These are phyloP conservation scores for Thereva unica DNA, from an alignment of 2,888 invertebrate genomes.

Conservation along the genomic window DNA sequence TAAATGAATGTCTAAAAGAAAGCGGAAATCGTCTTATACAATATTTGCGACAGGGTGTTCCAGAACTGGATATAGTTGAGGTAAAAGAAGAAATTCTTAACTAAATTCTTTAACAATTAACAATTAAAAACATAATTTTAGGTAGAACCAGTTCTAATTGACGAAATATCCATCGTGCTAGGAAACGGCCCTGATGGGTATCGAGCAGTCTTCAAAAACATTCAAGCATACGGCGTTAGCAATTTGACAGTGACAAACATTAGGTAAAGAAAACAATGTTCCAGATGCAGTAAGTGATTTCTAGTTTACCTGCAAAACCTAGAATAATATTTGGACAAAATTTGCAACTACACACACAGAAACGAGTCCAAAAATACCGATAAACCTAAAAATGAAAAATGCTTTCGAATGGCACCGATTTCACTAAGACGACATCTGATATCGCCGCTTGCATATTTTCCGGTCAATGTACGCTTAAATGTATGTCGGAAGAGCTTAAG, in stretches of 20 bases:
- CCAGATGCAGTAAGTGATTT: neutral
- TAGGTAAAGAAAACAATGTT: slow-evolving; percentile 60
- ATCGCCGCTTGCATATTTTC: no score
- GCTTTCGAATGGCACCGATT: neutral
- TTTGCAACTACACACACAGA: no score
- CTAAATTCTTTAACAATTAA: neutral
- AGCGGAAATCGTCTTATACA: slow-evolving; percentile 76
- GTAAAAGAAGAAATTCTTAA: slow-evolving; percentile 49
- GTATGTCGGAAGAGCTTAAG: no score
- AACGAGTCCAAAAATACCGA: no score
- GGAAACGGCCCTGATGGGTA: slow-evolving; percentile 84
- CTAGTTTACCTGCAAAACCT: neutral
- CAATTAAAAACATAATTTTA: slow-evolving; percentile 46
- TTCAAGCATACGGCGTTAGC: slow-evolving; percentile 79
- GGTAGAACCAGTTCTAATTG: slow-evolving; percentile 81
- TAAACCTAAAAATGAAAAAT: neutral
- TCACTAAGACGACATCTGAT: neutral
- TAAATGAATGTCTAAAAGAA: slow-evolving; percentile 73
- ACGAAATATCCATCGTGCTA: slow-evolving; percentile 78
- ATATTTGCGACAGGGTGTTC: slow-evolving; percentile 73
- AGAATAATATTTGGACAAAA: neutral
- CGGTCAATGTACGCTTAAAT: no score
- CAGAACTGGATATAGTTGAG: slow-evolving; percentile 71
- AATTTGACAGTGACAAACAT: slow-evolving; percentile 78
- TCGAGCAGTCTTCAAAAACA: slow-evolving; percentile 77